Conservation (phyloP, 2,797 vertebrate genomes). For the Sebastes elongatus region DNA sequence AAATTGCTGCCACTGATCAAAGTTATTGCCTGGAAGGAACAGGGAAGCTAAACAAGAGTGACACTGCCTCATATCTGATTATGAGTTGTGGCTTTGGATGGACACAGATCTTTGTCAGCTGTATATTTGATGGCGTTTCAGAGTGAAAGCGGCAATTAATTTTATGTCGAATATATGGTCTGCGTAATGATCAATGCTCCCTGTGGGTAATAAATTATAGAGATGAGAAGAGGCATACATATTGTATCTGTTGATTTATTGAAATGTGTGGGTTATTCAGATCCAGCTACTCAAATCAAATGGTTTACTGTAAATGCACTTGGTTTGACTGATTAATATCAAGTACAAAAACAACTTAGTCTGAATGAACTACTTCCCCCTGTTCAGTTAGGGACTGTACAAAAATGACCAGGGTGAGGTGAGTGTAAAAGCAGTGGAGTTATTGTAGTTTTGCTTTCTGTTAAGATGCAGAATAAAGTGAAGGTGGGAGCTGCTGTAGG, state of each 20-base stretch:
- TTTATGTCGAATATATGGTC: not conserved
- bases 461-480: not conserved
- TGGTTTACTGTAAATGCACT: not conserved
- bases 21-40: constrained; percentile 70
- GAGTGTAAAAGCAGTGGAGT: not conserved
- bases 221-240: not conserved
- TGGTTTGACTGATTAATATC: not conserved
- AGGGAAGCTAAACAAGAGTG: constrained; percentile 56
- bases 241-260: constrained; percentile 9
- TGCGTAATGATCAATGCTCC: constrained; percentile 14
- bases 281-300: not conserved
- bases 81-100: constrained; percentile 53
- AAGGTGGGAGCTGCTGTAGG: not conserved
- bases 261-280: not conserved
- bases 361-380: not conserved
- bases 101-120: constrained; percentile 59
- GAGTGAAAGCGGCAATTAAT: constrained; percentile 49
- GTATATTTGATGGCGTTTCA: constrained; percentile 44
- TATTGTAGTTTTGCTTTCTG: not conserved
- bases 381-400: not conserved
- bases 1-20: constrained; percentile 66
- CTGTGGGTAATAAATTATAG: not conserved
- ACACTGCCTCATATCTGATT: constrained; percentile 44
- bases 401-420: not conserved
- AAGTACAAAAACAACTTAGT: not conserved